These are phyloP conservation scores for Neosalanx taihuensis DNA, from an alignment of 2,797 vertebrate species.

Conservation along the genomic window DNA sequence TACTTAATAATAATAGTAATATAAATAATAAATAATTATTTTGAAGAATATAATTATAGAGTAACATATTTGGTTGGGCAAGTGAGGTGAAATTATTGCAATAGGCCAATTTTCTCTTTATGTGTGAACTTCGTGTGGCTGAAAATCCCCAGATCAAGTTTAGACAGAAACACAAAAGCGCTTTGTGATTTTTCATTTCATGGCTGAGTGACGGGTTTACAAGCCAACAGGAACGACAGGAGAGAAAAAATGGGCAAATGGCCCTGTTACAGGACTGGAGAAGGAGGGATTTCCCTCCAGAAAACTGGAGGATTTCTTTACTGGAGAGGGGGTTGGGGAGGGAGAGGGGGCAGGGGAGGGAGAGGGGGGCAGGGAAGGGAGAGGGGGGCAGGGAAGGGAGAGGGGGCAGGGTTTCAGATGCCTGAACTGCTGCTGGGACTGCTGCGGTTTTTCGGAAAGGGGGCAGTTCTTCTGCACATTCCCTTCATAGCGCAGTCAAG, in stretches of 20 bases:
- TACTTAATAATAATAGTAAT: too few species aligned
- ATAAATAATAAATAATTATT: too few species aligned
- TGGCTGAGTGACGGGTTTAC: conserved; percentile 38
- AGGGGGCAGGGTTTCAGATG: conserved; percentile 21
- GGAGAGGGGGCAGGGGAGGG: conserved; percentile 24
- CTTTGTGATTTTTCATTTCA: conserved; percentile 42
- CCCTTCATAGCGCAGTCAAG: conserved; percentile 52
- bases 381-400: too few species aligned
- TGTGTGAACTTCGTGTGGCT: background rate
- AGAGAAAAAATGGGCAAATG: conserved; percentile 14
- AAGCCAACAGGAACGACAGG: conserved; percentile 38
- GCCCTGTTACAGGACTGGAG: conserved; percentile 28
- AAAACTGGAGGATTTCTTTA: conserved; percentile 40
- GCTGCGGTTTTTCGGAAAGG: conserved; percentile 29
- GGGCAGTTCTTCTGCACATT: conserved; percentile 52
- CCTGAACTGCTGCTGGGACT: conserved; percentile 29
- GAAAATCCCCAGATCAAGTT: background rate
- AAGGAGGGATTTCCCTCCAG: conserved; percentile 50
- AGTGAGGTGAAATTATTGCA: conserved; percentile 9
- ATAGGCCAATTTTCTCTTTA: background rate
- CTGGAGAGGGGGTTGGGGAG: conserved; percentile 28
- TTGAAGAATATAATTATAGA: background rate
- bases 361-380: conserved; percentile 4
- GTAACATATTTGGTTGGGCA: background rate
- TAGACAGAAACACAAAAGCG: conserved; percentile 49